phyloP scores from a whole-genome alignment of 2,888 invertebrate genomes.

The Pterobdella sp. region DNA sequence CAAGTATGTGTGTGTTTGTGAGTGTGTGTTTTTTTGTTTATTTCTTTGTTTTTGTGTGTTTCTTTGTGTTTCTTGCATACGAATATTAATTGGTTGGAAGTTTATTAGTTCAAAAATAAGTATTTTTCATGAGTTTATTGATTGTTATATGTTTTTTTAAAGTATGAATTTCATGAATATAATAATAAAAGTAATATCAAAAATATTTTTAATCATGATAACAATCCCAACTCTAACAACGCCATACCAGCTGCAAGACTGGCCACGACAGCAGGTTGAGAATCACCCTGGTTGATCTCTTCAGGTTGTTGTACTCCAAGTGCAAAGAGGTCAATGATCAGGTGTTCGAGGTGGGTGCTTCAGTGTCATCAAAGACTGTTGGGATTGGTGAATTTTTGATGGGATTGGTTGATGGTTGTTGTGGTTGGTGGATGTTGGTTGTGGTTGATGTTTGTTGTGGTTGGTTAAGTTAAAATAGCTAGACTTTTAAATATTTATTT shows the following conservation, averaged over 20 bases:
- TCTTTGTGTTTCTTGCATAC: background rate
- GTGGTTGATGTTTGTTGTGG: background rate
- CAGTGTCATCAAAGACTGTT: background rate
- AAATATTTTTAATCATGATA: too few relatives aligned
- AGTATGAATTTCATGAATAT: too few relatives aligned
- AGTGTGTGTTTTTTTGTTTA: background rate
- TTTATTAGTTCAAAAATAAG: too few relatives aligned
- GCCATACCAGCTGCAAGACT: slow-evolving; percentile 4
- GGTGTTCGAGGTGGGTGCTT: background rate
- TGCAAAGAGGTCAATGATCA: background rate
- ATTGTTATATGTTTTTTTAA: too few relatives aligned
- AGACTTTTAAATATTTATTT: background rate
- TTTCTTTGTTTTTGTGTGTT: background rate
- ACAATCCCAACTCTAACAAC: background rate
- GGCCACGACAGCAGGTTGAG: slow-evolving; percentile 12
- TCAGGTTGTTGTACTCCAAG: background rate
- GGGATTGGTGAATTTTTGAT: background rate
- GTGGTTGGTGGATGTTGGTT: background rate
- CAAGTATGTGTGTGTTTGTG: slow-evolving; percentile 56
- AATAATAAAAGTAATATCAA: too few relatives aligned
- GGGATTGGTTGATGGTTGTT: background rate
- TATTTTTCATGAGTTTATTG: too few relatives aligned
- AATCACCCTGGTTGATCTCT: background rate
- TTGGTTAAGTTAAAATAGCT: background rate
- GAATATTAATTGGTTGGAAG: background rate